Base-by-base conservation (phyloP, 1,140 invertebrate species). In the Heliconius eleuchia region DNA sequence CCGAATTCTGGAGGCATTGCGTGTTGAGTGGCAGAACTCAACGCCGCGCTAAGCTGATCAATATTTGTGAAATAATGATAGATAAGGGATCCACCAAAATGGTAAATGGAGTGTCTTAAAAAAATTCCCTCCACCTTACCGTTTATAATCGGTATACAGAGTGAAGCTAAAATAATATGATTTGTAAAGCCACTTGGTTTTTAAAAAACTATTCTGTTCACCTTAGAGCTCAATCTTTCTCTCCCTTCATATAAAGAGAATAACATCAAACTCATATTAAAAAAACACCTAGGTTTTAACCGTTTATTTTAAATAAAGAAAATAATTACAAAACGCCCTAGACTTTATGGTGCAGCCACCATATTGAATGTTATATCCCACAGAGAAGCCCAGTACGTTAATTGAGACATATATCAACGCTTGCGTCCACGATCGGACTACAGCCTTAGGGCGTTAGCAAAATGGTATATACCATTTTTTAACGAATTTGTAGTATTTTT, bases 391-490 rank as follows among this genome's bases (percentile, higher is more conserved):
- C 74, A 50, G 71, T 75, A 66, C 76, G 75, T 78, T 88, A 88
- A 88, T 90, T 88, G 84, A 90, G 89, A 89, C 85, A 88, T 90
- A 88, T 85, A 87, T 90, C 86, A 89, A 39, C 37, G 60, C 55
- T 55, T 42, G 57, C 60, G 74, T 66, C 42, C 74, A 42, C 39
- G 74, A 9, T 23, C 74, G 27, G 74, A 34, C 74, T 57, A 39
- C 23, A 27, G 18, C 23, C 37, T 70, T 7, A 9, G 23, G 60
- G 7, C 11, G 57, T 46, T 39, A 34, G 55, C 34, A 66, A 76
- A 76, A 76, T 27, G 23, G 74, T 52, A 1, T 76, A 76, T 13
- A 30, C 11, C 39, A 75, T 39, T 18, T 46, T 75, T 76, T 34
- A 34, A 71, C 18, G 13, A 30, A 71, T 30, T 7, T n/a, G 18